phyloP scores from a whole-genome alignment of 2,888 invertebrate genomes.

The Heliconius charithonia region DNA sequence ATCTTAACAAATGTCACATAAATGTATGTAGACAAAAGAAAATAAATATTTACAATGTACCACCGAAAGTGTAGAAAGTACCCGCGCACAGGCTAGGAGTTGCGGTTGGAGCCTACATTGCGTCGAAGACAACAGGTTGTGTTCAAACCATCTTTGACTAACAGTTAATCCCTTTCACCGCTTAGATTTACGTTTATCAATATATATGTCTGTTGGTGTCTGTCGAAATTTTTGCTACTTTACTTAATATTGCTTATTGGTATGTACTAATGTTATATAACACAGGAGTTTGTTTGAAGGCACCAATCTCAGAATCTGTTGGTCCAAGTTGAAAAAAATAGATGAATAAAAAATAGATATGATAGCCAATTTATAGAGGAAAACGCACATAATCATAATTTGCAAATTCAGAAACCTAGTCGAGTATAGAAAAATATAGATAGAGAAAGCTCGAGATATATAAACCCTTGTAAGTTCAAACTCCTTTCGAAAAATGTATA shows the following conservation, averaged over 20 bases:
- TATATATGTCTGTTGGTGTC: not conserved
- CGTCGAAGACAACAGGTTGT: conserved; percentile 32
- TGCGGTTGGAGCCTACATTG: conserved; percentile 18
- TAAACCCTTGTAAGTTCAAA: not conserved
- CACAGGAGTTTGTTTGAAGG: not conserved
- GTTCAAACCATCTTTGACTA: conserved; percentile 47
- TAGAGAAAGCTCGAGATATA: too few relatives aligned
- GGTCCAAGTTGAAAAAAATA: not conserved
- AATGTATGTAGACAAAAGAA: not conserved
- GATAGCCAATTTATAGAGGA: not conserved
- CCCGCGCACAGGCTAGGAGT: not conserved
- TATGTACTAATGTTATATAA: not conserved
- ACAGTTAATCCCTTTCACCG: conserved; percentile 50
- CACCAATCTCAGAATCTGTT: not conserved
- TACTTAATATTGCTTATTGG: not conserved
- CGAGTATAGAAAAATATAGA: too few relatives aligned
- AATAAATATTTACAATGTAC: conserved; percentile 16
- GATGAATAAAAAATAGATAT: too few relatives aligned
- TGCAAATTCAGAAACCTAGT: not conserved
- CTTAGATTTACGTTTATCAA: conserved; percentile 14
- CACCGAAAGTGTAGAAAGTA: conserved; percentile 27
- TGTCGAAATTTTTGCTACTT: conserved; percentile 9
- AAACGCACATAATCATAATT: not conserved
- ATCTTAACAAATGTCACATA: not conserved
- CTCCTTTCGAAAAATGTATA: too few relatives aligned